Base-by-base conservation (phyloP, 2,888 invertebrate species). In the Xestia ashworthii region DNA sequence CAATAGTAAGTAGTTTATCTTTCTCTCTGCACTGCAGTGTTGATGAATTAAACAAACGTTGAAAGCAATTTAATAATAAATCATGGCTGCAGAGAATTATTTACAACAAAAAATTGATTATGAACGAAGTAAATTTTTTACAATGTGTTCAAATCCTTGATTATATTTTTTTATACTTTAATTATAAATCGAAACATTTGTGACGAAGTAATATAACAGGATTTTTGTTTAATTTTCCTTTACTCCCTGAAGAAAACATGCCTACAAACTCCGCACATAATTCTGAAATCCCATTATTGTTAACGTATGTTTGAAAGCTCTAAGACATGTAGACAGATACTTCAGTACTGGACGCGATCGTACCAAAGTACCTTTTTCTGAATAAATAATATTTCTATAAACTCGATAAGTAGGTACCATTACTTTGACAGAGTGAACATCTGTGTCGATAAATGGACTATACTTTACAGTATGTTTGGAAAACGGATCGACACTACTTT, bases 371-470 rank as follows among this genome's bases (percentile, higher is more conserved):
- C 50, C 38, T 41, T 76, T 55, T 65, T 46, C 50, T 69, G 58
- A 69, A 83, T 82, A 67, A 79, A 76, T 76, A 32, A 50, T 64
- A 68, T 64, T 82, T 55, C 41, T 76, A 48, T 44, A 68, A 68
- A n/a, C 19, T 12, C 53, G 38, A 32, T 68, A 67, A 64, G 66
- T 62, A 55, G 16, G 14, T 67, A 32, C 41, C 48, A 65, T 78
- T 55, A 81, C 48, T 74, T 58, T 74, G 14, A 74, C 32, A 73
- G n/a, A 22, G 14, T 8, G 6, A 50, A 74, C 65, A 78, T 44
- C 65, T 62, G 70, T 14, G 60, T 38, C 44, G 44, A 44, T 50
- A 11, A 38, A 46, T 77, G 8, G 25, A 32, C 6, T 60, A n/a
- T n/a, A 69, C 8, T 60, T 16, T 44, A 65, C 44, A 65, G 44